phyloP scores from a whole-genome alignment of 2,113 vertebrate species.

The Furnarius figulus region DNA sequence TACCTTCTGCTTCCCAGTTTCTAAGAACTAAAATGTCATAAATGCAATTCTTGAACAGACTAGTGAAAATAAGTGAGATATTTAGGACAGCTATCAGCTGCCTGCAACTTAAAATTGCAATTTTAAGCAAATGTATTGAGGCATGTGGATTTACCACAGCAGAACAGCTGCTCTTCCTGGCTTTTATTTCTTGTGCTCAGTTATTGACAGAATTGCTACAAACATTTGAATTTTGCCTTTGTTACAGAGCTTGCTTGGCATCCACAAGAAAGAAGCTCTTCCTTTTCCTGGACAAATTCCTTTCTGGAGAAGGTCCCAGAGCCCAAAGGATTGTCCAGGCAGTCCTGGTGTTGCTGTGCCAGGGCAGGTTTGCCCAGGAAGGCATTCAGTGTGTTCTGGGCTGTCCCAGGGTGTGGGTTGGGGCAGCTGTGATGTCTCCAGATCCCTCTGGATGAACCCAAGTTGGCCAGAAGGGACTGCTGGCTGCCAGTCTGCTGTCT shows the following conservation, averaged over 20 bases:
- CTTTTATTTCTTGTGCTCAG: background rate
- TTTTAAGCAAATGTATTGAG: background rate
- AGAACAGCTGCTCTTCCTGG: background rate
- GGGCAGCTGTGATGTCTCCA: background rate
- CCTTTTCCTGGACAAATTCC: background rate
- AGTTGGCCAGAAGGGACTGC: background rate
- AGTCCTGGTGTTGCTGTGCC: background rate
- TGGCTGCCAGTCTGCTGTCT: background rate
- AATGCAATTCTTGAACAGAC: background rate
- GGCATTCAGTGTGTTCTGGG: accelerated
- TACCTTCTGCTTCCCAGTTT: background rate
- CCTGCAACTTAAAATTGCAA: background rate
- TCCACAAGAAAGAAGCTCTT: background rate
- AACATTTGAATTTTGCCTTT: background rate
- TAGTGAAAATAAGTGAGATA: background rate
- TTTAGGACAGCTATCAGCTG: background rate
- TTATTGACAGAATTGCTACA: background rate
- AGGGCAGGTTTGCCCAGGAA: background rate
- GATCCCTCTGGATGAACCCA: background rate
- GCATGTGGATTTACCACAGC: background rate
- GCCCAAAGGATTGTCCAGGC: background rate
- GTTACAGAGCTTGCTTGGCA: background rate
- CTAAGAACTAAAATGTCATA: background rate
- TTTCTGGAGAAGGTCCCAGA: background rate
- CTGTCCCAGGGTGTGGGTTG: accelerated